Evolutionary conservation across 2,797 vertebrate species (phyloP), one percentile per base, ranked within the genome.

Genomic region (Adrianichthys oophorus): DNA sequence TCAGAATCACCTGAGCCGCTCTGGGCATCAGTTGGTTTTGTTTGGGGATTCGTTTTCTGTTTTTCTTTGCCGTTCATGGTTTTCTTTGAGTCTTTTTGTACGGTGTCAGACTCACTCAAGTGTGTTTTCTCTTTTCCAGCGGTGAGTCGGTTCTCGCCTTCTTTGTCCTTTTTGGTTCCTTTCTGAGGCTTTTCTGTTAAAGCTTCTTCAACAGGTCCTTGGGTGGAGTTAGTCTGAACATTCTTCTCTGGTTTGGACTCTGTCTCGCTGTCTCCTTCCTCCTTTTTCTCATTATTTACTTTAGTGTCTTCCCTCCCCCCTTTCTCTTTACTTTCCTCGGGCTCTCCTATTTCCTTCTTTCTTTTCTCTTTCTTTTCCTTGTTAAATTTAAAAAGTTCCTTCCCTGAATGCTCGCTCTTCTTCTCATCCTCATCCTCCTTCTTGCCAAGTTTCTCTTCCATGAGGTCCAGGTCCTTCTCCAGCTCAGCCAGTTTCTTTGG

Each of bases 381-480:
- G 1, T 62, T 58, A 18, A 46, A 58, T 49, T 56, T 67, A n/a
- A 48, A 14, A 41, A 26, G 56, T 3, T 69, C 55, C 19, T 60
- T 58, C 16, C 70, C 51, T 3, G 16, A 13, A 44, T 67, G 75
- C 46, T 74, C 63, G 0, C 4, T 63, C 48, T 55, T 76, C 53
- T 76, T 79, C 15, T 68, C 26, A 72, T 80, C 72, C 16, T 81
- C 80, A 15, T 70, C 74, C 0, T 61, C 52, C 68, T 85, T 90
- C 65, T 66, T 74, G 79, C 91, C 83, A 48, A 92, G 76, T 48
- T 90, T 83, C 74, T 86, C 76, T 74, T 92, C 89, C 59, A 90
- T 7, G 15, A 90, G 73, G 65, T 91, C 90, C 55, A 91, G 60
- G 74, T 91, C 90, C 65, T 83, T 63, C 32, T 91, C 90, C 61